Percentiles rank a stretch among this genome's conserved stretches.
Evolutionary conservation across 2,797 vertebrate genomes (phyloP).

Genomic region (Pseudotriccus pelzelni): DNA sequence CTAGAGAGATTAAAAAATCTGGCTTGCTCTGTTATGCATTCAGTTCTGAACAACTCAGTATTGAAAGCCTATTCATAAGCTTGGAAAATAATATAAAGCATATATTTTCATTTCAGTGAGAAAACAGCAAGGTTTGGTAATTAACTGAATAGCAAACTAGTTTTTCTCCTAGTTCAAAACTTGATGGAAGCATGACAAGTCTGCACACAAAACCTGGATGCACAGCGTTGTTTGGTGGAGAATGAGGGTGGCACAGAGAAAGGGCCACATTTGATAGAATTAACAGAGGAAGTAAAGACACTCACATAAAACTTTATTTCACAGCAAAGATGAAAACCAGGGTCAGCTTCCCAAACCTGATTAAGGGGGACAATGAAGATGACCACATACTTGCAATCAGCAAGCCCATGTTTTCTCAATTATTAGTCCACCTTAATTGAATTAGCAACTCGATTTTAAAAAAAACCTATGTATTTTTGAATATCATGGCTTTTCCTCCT

Average conservation of each 20-base stretch:
- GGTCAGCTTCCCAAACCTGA: background rate
- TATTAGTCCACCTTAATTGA: fast-evolving
- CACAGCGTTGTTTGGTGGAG: background rate
- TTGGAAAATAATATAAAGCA: background rate
- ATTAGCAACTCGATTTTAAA: background rate
- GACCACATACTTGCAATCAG: background rate
- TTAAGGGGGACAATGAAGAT: background rate
- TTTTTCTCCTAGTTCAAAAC: background rate
- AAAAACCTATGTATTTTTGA: background rate
- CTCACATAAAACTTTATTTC: background rate
- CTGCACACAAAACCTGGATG: background rate
- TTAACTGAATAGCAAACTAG: background rate
- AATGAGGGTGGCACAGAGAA: background rate
- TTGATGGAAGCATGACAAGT: background rate
- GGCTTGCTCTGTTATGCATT: background rate
- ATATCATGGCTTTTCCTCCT: background rate
- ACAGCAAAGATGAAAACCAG: background rate
- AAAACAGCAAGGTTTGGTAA: background rate
- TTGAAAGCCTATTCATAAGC: background rate
- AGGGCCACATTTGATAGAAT: background rate
- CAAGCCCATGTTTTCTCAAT: background rate
- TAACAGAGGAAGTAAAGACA: background rate
- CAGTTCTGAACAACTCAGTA: background rate
- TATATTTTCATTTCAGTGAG: background rate
- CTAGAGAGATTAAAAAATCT: background rate